Percentiles rank a stretch among this genome's conserved stretches.
Evolutionary conservation across 2,113 vertebrate species (phyloP).

Genomic region (Osmerus eperlanus): DNA sequence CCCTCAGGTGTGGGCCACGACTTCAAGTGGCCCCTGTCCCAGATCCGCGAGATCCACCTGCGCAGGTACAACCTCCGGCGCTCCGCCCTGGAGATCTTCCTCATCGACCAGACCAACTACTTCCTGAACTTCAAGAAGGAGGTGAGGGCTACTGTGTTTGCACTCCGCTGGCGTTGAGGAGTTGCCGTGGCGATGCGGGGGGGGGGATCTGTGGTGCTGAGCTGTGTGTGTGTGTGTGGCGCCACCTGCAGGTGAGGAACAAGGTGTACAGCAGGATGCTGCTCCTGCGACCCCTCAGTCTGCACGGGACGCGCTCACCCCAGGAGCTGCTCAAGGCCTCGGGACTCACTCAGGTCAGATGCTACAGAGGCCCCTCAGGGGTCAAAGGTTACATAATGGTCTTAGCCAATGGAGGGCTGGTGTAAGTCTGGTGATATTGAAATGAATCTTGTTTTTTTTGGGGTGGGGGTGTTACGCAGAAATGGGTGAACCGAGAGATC

Average conservation of each 20-base stretch:
- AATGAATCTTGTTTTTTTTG: background rate
- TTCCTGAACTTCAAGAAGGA: constrained; percentile 98
- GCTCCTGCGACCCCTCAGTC: constrained; percentile 84
- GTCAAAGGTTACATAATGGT: background rate
- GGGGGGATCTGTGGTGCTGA: background rate
- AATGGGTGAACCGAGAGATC: constrained; percentile 97
- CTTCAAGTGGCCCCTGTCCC: constrained; percentile 95
- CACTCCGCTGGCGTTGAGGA: too few species aligned
- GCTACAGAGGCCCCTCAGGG: background rate
- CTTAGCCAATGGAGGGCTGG: background rate
- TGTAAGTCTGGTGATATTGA: background rate
- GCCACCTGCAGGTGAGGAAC: constrained; percentile 80
- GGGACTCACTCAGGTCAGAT: constrained; percentile 87
- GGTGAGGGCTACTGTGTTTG: constrained; percentile 59
- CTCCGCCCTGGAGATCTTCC: constrained; percentile 95
- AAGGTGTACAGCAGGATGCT: constrained; percentile 90
- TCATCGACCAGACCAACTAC: constrained; percentile 95
- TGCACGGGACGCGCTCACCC: constrained; percentile 86
- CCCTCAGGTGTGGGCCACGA: constrained; percentile 87
- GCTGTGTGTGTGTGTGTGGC: constrained; percentile 22
- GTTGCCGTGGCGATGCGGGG: too few species aligned
- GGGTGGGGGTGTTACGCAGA: constrained; percentile 67
- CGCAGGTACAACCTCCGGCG: constrained; percentile 92
- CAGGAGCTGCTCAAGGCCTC: constrained; percentile 93
- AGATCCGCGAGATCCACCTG: constrained; percentile 92